Conservation (phyloP, 2,888 invertebrate genomes). For the Pristionchus entomophagus region DNA sequence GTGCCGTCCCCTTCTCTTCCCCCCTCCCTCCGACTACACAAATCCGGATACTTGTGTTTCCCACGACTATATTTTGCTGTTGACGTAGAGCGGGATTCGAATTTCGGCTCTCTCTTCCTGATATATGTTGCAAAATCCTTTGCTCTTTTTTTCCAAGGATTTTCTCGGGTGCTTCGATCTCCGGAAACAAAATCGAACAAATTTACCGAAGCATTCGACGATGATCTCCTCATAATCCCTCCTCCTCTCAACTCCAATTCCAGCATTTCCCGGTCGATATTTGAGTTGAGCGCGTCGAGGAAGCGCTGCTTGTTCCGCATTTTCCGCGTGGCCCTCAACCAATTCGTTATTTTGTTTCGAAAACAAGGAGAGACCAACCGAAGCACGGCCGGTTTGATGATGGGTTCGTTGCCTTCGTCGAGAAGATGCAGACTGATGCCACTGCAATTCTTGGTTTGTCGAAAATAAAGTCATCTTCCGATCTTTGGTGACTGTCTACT, state of each 20-base stretch:
- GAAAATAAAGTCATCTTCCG: too few species aligned
- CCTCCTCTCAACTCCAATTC: constrained; percentile 1
- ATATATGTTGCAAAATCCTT: neutral
- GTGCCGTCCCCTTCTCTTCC: neutral
- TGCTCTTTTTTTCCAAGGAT: neutral
- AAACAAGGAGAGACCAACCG: too few species aligned
- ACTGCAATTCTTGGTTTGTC: too few species aligned
- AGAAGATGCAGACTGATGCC: neutral
- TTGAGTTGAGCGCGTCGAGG: constrained; percentile 31
- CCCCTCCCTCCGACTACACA: neutral
- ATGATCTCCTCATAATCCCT: neutral
- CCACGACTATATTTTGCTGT: neutral
- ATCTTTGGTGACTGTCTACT: neutral
- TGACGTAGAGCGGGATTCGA: too few species aligned
- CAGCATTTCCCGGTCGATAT: constrained; percentile 30
- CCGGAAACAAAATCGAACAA: neutral
- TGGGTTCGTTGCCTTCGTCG: neutral
- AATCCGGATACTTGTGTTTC: constrained; percentile 32
- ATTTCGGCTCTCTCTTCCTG: neutral
- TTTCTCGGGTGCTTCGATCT: too few species aligned
- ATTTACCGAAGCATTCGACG: neutral
- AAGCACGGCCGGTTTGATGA: neutral
- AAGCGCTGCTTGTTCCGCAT: constrained; percentile 12
- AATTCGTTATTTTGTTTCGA: neutral
- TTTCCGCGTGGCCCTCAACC: neutral